These are phyloP conservation scores for Melieria omissa DNA, from an alignment of 2,888 invertebrate genomes.

Conservation along the genomic window DNA sequence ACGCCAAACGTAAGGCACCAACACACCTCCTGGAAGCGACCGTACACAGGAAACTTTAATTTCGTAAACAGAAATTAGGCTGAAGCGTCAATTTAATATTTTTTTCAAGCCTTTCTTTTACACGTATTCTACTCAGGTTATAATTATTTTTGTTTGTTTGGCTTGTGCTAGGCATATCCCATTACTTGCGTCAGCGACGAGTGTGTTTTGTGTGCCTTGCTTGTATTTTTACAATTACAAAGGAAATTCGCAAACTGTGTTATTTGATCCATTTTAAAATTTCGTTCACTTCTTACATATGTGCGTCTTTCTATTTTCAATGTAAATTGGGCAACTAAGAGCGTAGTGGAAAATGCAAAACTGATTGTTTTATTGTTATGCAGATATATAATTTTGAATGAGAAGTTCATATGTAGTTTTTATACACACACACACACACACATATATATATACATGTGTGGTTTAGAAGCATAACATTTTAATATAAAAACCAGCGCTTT, in stretches of 20 bases:
- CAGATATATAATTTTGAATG: neutral
- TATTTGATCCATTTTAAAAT: slow-evolving; percentile 34
- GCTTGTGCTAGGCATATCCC: neutral
- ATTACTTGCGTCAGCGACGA: neutral
- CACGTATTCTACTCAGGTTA: neutral
- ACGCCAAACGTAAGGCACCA: neutral
- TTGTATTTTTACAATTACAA: slow-evolving; percentile 18
- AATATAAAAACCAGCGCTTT: too few species aligned
- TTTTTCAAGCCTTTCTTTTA: neutral
- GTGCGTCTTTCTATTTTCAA: neutral
- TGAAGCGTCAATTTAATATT: neutral
- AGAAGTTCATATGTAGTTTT: neutral
- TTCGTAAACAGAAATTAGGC: slow-evolving; percentile 5
- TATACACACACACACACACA: neutral
- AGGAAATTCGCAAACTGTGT: slow-evolving; percentile 38
- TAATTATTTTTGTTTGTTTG: neutral
- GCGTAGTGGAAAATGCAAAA: neutral
- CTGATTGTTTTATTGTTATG: neutral
- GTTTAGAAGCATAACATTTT: too few species aligned
- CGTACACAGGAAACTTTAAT: slow-evolving; percentile 5
- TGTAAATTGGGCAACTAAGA: slow-evolving; percentile 12
- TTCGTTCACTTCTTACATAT: neutral
- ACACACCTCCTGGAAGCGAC: neutral
- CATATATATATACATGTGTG: neutral
- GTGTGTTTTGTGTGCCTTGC: neutral